phyloP scores from a whole-genome alignment of 2,888 invertebrate species.

The Epinotia demarniana region DNA sequence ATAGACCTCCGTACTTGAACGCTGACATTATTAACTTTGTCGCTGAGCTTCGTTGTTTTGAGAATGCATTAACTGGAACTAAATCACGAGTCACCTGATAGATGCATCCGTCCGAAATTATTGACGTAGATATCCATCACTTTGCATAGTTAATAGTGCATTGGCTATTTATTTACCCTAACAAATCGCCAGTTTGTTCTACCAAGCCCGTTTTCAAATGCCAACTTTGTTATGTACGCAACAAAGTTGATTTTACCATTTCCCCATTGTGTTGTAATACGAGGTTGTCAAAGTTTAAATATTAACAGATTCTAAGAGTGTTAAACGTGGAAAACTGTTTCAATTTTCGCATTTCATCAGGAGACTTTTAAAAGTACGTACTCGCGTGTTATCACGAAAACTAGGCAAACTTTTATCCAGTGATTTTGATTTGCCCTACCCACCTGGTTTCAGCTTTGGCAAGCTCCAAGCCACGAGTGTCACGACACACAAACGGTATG shows the following conservation, averaged over 20 bases:
- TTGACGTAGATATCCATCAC: constrained; percentile 38
- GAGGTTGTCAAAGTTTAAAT: not conserved
- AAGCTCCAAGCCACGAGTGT: not conserved
- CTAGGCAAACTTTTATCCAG: not conserved
- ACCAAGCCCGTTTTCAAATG: constrained; percentile 8
- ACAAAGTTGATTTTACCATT: not conserved
- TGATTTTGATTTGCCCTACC: constrained; percentile 10
- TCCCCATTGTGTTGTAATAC: not conserved
- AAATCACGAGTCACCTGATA: constrained; percentile 36
- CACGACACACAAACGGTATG: not conserved
- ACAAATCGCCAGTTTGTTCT: constrained; percentile 20
- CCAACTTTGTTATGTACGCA: not conserved
- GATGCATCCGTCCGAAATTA: constrained; percentile 38
- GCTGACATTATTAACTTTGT: constrained; percentile 56
- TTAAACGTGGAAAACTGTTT: constrained; percentile 10
- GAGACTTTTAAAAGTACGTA: not conserved
- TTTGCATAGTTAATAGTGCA: constrained; percentile 37
- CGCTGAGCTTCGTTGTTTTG: constrained; percentile 49
- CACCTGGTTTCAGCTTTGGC: not conserved
- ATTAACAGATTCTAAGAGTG: constrained; percentile 2
- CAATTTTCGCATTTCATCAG: not conserved
- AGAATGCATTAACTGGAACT: constrained; percentile 20
- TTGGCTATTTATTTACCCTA: constrained; percentile 35
- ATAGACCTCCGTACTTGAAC: not conserved
- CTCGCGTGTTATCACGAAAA: constrained; percentile 14